Base-by-base conservation (phyloP, 64 coral and sea anemone genomes). In the Montipora cactus region DNA sequence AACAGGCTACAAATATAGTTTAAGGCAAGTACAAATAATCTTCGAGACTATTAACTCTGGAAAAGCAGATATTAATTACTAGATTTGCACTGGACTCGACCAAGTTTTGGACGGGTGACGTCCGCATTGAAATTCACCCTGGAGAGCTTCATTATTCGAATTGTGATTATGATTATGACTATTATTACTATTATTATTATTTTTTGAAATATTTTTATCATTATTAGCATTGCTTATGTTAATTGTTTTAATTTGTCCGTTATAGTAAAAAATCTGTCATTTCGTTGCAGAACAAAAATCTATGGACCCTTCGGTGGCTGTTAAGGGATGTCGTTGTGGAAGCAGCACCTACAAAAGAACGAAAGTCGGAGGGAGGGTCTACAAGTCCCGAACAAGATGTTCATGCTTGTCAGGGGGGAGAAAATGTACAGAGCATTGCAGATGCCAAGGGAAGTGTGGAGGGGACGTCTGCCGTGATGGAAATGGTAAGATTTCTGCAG, bases 381-480 rank as follows among this genome's bases (percentile, higher is more conserved):
- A 87, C 83, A 87, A 87, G 50, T 87, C 83, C 16, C 71, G 7
- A 87, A 87, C 46, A 72, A 46, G 83, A 87, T 87, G 64, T 16
- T 87, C 83, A 20, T 87, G 62, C 83, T 87, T 87, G 64, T 87
- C 62, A 49, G 83, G 15, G 1, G 83, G 66, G 10, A 87, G 83
- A 87, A 87, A 87, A 87, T 87, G 83, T 46, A 72, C 62, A 49
- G 62, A 87, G 19, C 18, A 52, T 87, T 87, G 83, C 83, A 87
- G 66, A 87, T 87, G 83, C 66, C 83, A 67, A 3, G 44, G 83
- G 2, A 87, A 72, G 66, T 67, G 83, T 72, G 83, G 59, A 87
- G 83, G 83, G 28, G 83, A 87, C 28, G 83, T 16, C 75, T 78
- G 75, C 47, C 19, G 49, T 78, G 75, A 78, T 7, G 66, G 66